Percentiles rank a stretch among this genome's conserved stretches.
Evolutionary conservation across 2,113 vertebrate species (phyloP).

Genomic region (Cheirogaleus medius): DNA sequence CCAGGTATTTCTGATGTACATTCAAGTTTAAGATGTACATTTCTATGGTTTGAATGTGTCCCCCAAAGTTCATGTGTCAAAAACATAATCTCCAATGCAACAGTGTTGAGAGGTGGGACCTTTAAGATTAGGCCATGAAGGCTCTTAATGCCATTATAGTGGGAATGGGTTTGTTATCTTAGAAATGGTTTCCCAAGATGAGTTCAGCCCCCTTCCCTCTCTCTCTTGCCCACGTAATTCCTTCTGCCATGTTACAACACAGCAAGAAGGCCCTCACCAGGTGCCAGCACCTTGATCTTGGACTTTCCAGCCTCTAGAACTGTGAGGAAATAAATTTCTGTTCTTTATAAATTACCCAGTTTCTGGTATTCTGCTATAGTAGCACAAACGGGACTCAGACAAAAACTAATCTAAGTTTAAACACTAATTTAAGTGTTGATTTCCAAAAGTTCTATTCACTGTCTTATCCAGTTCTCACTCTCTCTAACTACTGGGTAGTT

Average conservation of each 20-base stretch:
- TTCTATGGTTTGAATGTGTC: not conserved
- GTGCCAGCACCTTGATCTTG: not conserved
- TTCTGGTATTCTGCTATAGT: not conserved
- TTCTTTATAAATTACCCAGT: not conserved
- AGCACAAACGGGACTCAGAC: not conserved
- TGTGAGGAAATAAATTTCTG: not conserved
- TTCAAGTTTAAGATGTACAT: not conserved
- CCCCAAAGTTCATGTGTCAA: not conserved
- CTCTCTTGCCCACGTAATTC: not conserved
- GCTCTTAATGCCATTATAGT: not conserved
- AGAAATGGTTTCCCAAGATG: not conserved
- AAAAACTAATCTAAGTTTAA: conserved; percentile 1
- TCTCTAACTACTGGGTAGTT: not conserved
- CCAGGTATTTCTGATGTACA: not conserved
- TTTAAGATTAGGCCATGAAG: not conserved
- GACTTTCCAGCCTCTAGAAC: not conserved
- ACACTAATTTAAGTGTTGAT: not conserved
- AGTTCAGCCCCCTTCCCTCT: not conserved
- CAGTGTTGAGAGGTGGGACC: not conserved
- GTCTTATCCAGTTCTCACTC: not conserved
- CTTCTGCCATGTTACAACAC: not conserved
- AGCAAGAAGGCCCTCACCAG: not conserved
- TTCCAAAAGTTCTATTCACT: not conserved
- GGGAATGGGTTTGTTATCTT: not conserved
- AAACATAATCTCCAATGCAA: not conserved